Evolutionary conservation across 2,113 vertebrate species (phyloP).

Genomic region (Channa maculata): DNA sequence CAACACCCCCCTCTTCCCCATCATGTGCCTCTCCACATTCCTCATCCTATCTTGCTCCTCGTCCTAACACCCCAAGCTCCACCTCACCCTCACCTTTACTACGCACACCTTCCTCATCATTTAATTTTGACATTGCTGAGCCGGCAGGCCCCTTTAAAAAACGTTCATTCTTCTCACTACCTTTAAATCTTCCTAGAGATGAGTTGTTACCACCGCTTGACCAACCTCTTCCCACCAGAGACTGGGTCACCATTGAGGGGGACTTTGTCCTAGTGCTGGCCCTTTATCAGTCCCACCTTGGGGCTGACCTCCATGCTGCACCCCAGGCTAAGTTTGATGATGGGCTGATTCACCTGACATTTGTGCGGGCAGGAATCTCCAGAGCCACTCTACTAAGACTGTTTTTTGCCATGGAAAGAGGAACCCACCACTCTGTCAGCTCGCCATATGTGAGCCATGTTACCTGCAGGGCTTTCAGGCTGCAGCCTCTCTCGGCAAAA

Average conservation of each 20-base stretch:
- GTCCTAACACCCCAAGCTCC: conserved; percentile 80
- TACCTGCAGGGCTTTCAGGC: conserved; percentile 88
- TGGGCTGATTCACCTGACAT: conserved; percentile 90
- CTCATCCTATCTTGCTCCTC: conserved; percentile 78
- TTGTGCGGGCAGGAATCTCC: conserved; percentile 89
- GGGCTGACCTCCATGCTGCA: conserved; percentile 87
- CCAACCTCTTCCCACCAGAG: conserved; percentile 85
- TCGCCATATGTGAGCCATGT: conserved; percentile 88
- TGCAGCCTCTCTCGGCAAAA: conserved; percentile 88
- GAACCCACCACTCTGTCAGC: conserved; percentile 85
- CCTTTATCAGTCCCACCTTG: conserved; percentile 89
- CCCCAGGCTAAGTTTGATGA: conserved; percentile 90
- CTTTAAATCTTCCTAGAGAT: conserved; percentile 80
- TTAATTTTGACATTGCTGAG: conserved; percentile 82
- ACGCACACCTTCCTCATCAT: conserved; percentile 77
- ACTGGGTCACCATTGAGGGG: conserved; percentile 90
- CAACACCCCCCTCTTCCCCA: conserved; percentile 81
- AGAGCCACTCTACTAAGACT: conserved; percentile 87
- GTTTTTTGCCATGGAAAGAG: conserved; percentile 91
- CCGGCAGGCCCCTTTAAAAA: conserved; percentile 73
- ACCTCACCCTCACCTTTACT: conserved; percentile 75
- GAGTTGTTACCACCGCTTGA: conserved; percentile 87
- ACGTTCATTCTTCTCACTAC: conserved; percentile 67
- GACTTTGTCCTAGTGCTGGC: conserved; percentile 91
- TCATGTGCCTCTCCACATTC: conserved; percentile 78